Conservation (phyloP, 2,888 invertebrate genomes). For the Drosophila rubida region DNA sequence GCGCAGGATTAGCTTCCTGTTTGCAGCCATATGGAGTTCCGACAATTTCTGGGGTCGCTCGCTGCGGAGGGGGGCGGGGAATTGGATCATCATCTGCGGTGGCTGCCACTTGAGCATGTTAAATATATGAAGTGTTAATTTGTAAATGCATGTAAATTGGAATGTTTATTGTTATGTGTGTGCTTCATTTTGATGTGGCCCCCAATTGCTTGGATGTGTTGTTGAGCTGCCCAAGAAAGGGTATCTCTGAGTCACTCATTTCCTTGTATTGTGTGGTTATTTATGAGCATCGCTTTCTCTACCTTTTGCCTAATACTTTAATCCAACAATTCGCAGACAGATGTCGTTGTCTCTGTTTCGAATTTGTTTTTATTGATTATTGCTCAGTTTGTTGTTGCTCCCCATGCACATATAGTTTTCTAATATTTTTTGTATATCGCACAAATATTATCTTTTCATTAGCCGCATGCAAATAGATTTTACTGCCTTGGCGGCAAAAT, state of each 20-base stretch:
- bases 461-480: slow-evolving; percentile 69
- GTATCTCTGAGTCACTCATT: not conserved
- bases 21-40: slow-evolving; percentile 74
- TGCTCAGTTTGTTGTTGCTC: slow-evolving; percentile 23
- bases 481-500: slow-evolving; percentile 38
- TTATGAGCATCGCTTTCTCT: not conserved
- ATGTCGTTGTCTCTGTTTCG: not conserved
- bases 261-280: not conserved
- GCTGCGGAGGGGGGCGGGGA: not conserved
- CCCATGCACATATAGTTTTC: slow-evolving; percentile 15
- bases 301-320: slow-evolving; percentile 13
- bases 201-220: slow-evolving; percentile 44
- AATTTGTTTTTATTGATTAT: slow-evolving; percentile 28
- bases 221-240: not conserved
- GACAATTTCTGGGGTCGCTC: slow-evolving; percentile 14
- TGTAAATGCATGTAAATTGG: slow-evolving; percentile 55
- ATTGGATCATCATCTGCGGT: slow-evolving; percentile 11
- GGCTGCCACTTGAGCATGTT: slow-evolving; percentile 56
- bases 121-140: slow-evolving; percentile 77
- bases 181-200: slow-evolving; percentile 53
- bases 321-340: slow-evolving; percentile 45
- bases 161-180: slow-evolving; percentile 66
- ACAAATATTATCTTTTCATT: slow-evolving; percentile 76
- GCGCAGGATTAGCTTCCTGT: slow-evolving; percentile 79
- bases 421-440: slow-evolving; percentile 29